Evolutionary conservation across 2,797 vertebrate species (phyloP).

Genomic region (Malacoraja senta): DNA sequence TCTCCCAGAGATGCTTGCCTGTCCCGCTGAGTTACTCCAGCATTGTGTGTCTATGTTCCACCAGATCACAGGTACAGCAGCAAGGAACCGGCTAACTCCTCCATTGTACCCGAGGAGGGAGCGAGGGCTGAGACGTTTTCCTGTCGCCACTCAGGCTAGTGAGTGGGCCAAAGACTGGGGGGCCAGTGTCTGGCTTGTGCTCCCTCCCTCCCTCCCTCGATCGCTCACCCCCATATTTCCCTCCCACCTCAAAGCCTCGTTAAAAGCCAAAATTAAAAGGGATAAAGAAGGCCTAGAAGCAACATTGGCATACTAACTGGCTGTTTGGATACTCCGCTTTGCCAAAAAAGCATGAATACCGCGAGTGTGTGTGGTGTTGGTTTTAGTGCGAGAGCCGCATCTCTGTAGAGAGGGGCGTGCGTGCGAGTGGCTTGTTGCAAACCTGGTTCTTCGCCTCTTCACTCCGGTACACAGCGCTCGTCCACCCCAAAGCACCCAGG

Average conservation of each 20-base stretch:
- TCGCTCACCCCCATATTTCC: not conserved
- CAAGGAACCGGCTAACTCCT: not conserved
- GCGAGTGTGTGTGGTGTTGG: not conserved
- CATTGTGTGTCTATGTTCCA: too few species aligned
- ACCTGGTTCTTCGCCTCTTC: not conserved
- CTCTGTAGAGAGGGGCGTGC: not conserved
- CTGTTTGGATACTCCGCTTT: not conserved
- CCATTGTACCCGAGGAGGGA: not conserved
- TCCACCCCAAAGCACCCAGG: too few species aligned
- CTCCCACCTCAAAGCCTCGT: not conserved
- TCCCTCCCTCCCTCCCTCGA: too few species aligned
- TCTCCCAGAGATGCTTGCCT: too few species aligned
- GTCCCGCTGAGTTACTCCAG: too few species aligned
- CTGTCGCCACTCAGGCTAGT: not conserved
- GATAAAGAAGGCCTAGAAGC: not conserved
- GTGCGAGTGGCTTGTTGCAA: not conserved
- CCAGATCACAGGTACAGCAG: not conserved
- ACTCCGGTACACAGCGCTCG: not conserved
- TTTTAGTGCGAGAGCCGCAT: not conserved
- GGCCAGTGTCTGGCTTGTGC: not conserved
- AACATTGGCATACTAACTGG: not conserved
- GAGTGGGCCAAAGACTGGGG: not conserved
- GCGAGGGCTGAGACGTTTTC: not conserved
- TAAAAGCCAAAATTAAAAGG: not conserved
- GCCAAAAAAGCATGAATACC: not conserved